These are phyloP conservation scores for Stomatorhinus walkeri DNA, from an alignment of 2,797 vertebrate species.

Conservation along the genomic window DNA sequence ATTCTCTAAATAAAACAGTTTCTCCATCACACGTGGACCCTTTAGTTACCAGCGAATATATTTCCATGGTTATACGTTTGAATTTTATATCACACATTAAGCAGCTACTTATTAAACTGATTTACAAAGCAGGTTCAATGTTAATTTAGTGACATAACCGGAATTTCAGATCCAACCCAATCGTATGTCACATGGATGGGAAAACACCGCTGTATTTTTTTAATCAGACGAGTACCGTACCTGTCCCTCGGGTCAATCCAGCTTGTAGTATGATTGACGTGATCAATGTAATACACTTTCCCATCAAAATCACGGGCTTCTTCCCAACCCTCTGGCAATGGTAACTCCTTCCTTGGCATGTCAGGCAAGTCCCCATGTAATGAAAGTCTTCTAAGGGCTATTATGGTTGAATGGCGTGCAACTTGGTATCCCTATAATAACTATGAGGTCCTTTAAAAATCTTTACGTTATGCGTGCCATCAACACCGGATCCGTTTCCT, in stretches of 20 bases:
- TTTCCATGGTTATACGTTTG: neutral
- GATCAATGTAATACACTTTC: conserved; percentile 91
- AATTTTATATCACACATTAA: neutral
- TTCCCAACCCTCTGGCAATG: conserved; percentile 94
- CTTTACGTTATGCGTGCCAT: neutral
- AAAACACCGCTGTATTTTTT: neutral
- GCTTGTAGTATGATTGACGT: conserved; percentile 82
- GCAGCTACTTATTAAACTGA: neutral
- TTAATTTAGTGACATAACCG: neutral
- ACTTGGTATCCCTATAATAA: neutral
- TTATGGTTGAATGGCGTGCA: conserved; percentile 41
- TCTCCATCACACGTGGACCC: neutral
- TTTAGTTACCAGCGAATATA: neutral
- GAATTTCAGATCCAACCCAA: neutral
- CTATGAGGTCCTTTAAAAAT: neutral
- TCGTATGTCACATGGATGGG: neutral
- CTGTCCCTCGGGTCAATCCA: conserved; percentile 96
- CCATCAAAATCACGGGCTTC: conserved; percentile 92
- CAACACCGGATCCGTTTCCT: neutral
- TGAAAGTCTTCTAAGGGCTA: conserved; percentile 44
- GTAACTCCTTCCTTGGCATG: conserved; percentile 94
- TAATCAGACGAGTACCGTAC: conserved; percentile 47
- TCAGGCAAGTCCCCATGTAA: conserved; percentile 73
- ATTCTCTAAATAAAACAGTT: neutral
- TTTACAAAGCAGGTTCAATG: neutral